Conservation (phyloP, 2,888 invertebrate species). For the Poecilobothrus nobilitatus region DNA sequence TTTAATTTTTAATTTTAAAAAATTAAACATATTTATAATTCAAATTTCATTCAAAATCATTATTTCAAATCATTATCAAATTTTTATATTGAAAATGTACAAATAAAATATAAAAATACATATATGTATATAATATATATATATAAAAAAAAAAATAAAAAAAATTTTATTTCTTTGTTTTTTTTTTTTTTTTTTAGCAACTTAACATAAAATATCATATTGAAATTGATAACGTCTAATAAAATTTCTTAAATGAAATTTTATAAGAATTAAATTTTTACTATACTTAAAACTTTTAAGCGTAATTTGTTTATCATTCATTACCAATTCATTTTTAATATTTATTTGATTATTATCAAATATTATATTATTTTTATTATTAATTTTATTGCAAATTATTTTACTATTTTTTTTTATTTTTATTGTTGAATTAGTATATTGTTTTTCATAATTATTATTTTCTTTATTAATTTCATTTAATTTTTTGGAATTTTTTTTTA, state of each 20-base stretch:
- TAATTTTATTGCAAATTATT: background rate
- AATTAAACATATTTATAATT: no score
- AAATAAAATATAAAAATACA: no score
- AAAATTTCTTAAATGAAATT: slow-evolving; percentile 34
- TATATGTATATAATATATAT: no score
- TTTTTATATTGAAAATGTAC: no score
- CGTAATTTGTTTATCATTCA: slow-evolving; percentile 3
- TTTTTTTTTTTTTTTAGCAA: background rate
- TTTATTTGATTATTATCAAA: background rate
- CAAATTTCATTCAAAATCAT: no score
- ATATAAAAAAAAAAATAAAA: background rate
- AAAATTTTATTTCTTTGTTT: background rate
- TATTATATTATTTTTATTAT: background rate
- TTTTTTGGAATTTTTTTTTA: background rate
- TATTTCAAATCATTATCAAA: no score
- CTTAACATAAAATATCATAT: slow-evolving; percentile 29
- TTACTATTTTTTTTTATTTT: background rate
- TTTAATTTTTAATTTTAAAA: no score
- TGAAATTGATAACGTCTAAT: slow-evolving; percentile 31
- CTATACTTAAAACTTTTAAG: slow-evolving; percentile 26
- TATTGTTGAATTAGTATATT: background rate
- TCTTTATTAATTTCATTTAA: background rate
- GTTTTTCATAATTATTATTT: background rate
- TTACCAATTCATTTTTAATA: background rate
- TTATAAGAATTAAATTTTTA: slow-evolving; percentile 33